phyloP scores from a whole-genome alignment of 2,797 vertebrate genomes.

The Eulemur rubriventer region DNA sequence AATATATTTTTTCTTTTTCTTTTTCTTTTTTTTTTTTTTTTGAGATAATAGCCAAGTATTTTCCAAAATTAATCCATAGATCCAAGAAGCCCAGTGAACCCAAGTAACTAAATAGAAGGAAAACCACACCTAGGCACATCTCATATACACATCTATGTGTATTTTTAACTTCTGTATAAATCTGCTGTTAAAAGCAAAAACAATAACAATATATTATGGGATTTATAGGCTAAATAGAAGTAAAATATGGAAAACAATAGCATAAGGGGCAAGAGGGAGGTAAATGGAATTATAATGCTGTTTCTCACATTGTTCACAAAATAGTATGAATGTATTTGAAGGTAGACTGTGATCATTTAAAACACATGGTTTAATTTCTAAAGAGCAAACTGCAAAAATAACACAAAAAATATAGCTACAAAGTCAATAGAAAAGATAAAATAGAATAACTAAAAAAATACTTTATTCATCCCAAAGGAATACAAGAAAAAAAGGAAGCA shows the following conservation, averaged over 20 bases:
- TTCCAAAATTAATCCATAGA: slow-evolving; percentile 26
- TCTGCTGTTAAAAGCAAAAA: not conserved
- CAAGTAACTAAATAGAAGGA: not conserved
- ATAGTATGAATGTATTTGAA: not conserved
- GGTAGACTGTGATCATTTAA: not conserved
- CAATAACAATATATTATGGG: not conserved
- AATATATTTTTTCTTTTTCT: not conserved
- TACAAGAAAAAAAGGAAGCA: not conserved
- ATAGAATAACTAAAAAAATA: not conserved
- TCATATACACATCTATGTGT: not conserved
- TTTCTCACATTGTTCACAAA: not conserved
- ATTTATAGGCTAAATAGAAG: slow-evolving; percentile 8
- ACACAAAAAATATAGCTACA: not conserved
- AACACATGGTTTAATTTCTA: slow-evolving; percentile 10
- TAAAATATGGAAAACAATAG: slow-evolving; percentile 3
- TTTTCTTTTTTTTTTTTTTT: not conserved
- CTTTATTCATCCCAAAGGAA: not conserved
- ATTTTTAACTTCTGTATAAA: not conserved
- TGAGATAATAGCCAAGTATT: not conserved
- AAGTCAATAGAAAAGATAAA: slow-evolving; percentile 28
- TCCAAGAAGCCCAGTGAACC: slow-evolving; percentile 6
- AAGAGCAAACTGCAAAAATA: not conserved
- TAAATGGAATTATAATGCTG: not conserved
- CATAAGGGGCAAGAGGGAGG: not conserved
- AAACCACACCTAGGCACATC: not conserved